These are phyloP conservation scores for Acestrorhynchus altus DNA, from an alignment of 2,797 vertebrate genomes.

Conservation along the genomic window DNA sequence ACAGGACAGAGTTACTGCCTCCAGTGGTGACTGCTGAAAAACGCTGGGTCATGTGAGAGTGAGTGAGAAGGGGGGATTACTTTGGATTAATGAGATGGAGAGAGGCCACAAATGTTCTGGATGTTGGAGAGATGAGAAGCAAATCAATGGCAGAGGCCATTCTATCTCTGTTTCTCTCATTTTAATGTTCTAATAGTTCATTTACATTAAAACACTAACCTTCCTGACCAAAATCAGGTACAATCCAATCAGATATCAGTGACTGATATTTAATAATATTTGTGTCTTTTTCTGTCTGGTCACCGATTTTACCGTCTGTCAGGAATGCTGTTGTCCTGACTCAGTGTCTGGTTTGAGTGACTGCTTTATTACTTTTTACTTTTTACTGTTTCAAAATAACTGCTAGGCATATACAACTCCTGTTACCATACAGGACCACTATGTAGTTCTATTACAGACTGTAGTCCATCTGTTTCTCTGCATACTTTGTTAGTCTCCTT, in stretches of 20 bases:
- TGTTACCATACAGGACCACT: no score
- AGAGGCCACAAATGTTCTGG: constrained; percentile 64
- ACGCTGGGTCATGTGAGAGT: constrained; percentile 23
- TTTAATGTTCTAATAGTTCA: not conserved
- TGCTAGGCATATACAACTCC: no score
- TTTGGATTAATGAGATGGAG: constrained; percentile 74
- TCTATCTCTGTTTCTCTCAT: constrained; percentile 55
- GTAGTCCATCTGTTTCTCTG: no score
- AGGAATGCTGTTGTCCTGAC: no score
- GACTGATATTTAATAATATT: not conserved
- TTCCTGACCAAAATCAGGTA: not conserved
- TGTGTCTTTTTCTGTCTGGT: not conserved
- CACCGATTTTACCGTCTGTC: not conserved
- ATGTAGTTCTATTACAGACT: no score
- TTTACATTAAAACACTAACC: not conserved
- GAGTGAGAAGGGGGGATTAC: constrained; percentile 67
- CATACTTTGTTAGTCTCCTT: no score
- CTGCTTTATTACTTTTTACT: no score
- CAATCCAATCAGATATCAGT: not conserved
- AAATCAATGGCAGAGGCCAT: constrained; percentile 66
- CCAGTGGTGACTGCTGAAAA: not conserved
- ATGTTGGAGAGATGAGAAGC: constrained; percentile 69
- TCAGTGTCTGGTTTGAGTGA: no score
- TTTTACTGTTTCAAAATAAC: no score
- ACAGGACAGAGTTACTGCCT: not conserved